A percentile compares a stretch with the other conserved stretches of the same genome.
phyloP scores from a whole-genome alignment of 2,888 invertebrate species.

The Drosophila meridionalis region DNA sequence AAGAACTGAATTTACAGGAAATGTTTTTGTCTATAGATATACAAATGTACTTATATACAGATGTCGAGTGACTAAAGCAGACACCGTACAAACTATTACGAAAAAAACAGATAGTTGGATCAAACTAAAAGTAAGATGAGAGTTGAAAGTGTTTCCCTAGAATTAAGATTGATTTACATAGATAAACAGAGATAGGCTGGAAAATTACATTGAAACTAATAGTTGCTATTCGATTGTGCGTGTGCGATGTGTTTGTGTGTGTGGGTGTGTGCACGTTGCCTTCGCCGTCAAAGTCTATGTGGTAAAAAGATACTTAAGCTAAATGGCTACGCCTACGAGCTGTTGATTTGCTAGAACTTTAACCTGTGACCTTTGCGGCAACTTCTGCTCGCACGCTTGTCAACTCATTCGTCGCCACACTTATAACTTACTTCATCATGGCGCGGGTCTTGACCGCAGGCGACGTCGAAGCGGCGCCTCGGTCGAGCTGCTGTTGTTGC shows the following conservation, averaged over 20 bases:
- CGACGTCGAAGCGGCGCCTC: conserved; percentile 34
- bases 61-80: conserved; percentile 56
- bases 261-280: conserved; percentile 23
- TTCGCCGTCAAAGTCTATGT: conserved; percentile 31
- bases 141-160: conserved; percentile 42
- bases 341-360: conserved; percentile 33
- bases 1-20: conserved; percentile 39
- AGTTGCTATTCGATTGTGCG: conserved; percentile 23
- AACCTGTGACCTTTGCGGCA: conserved; percentile 42
- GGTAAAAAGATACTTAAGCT: conserved; percentile 32
- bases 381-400: conserved; percentile 42
- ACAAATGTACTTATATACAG: conserved; percentile 48
- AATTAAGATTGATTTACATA: conserved; percentile 35
- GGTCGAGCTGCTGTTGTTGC: conserved; percentile 21
- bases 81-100: conserved; percentile 61
- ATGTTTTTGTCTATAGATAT: conserved; percentile 23
- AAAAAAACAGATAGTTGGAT: conserved; percentile 18
- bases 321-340: conserved; percentile 45
- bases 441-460: conserved; percentile 69
- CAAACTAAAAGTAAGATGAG: conserved; percentile 38
- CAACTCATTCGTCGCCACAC: conserved; percentile 61
- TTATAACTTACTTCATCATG: conserved; percentile 81
- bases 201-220: conserved; percentile 26
- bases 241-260: conserved; percentile 38
- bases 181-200: conserved; percentile 40